Evolutionary conservation across 2,797 vertebrate species (phyloP).

Genomic region (Dermochelys coriacea): DNA sequence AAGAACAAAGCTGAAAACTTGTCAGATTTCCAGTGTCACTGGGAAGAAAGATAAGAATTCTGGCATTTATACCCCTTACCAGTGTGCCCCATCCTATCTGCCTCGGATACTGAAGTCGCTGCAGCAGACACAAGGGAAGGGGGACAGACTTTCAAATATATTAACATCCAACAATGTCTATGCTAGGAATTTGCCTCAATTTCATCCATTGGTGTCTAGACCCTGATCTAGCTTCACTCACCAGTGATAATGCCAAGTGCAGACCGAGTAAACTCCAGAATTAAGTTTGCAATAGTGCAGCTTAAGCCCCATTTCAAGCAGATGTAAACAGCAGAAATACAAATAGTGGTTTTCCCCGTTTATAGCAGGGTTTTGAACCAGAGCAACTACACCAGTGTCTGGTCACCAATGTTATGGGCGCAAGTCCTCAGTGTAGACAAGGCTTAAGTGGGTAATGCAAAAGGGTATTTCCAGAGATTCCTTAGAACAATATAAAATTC

Average conservation of each 20-base stretch:
- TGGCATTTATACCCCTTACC: neutral
- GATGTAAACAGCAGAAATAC: neutral
- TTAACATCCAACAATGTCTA: neutral
- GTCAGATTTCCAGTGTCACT: neutral
- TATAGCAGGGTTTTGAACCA: neutral
- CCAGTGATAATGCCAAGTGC: neutral
- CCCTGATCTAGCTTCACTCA: accelerated
- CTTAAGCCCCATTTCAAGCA: neutral
- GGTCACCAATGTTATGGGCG: neutral
- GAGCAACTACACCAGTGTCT: neutral
- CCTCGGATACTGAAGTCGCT: neutral
- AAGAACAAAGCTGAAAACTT: neutral
- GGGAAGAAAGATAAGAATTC: neutral
- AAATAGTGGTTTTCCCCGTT: neutral
- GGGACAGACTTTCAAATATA: neutral
- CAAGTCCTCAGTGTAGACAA: neutral
- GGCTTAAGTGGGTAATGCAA: neutral
- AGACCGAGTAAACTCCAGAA: neutral
- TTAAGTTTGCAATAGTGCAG: neutral
- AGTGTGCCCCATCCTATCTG: neutral
- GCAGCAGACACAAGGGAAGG: neutral
- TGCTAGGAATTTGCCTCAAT: neutral
- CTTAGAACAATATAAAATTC: slow-evolving; percentile 48
- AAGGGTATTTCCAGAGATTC: slow-evolving; percentile 44
- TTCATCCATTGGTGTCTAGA: neutral